Conservation (phyloP, 2,113 vertebrate species). For the Apaloderma vittatum region DNA sequence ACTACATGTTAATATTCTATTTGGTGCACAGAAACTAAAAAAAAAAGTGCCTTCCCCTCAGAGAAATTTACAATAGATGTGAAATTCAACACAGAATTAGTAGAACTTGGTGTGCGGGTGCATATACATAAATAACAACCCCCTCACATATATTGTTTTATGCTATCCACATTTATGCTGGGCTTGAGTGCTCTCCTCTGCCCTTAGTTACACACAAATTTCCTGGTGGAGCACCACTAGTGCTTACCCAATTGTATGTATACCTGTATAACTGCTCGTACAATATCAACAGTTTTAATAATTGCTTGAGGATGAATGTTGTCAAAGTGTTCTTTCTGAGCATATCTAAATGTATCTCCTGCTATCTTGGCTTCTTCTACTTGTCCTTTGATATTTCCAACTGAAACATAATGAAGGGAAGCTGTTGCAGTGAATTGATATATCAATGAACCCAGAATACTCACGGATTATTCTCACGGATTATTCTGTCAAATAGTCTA, state of each 20-base stretch:
- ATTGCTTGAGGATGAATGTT: background rate
- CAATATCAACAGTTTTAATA: background rate
- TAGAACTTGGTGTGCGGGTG: background rate
- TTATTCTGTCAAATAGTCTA: background rate
- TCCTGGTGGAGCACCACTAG: background rate
- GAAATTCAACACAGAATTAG: background rate
- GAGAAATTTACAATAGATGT: background rate
- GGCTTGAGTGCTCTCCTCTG: background rate
- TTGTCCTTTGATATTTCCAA: background rate
- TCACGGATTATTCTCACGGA: background rate
- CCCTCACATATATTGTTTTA: accelerated
- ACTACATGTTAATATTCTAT: background rate
- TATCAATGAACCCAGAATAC: background rate
- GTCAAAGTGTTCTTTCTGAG: background rate
- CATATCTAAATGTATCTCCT: background rate
- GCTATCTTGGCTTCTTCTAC: background rate
- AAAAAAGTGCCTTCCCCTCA: background rate
- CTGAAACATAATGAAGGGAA: background rate
- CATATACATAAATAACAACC: background rate
- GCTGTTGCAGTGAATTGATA: background rate
- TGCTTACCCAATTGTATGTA: background rate
- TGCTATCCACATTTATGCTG: background rate
- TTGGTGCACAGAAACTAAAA: background rate
- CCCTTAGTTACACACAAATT: background rate
- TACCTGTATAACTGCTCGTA: background rate